These are phyloP conservation scores for Synanthedon tipuliformis DNA, from an alignment of 2,888 invertebrate species.

Conservation along the genomic window DNA sequence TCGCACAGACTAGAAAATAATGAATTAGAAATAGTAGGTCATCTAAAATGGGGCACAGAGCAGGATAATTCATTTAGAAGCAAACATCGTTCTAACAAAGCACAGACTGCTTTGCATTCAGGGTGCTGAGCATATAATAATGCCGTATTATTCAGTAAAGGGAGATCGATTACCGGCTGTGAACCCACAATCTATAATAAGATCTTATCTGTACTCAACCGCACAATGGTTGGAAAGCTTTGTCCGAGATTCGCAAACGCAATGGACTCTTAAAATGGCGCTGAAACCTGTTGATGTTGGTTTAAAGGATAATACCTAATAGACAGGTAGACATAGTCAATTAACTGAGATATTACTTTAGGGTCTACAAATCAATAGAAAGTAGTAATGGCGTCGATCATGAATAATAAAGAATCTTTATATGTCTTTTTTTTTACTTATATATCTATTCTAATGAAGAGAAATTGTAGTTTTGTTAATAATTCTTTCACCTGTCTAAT, in stretches of 20 bases:
- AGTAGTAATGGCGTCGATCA: too few species aligned
- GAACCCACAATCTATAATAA: conserved; percentile 36
- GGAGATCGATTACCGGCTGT: conserved; percentile 23
- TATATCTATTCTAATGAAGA: too few species aligned
- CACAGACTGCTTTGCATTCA: neutral
- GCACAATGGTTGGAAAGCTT: conserved; percentile 23
- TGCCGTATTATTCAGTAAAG: conserved; percentile 4
- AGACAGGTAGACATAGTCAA: too few species aligned
- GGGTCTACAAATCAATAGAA: too few species aligned
- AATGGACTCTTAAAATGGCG: neutral
- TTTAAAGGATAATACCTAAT: too few species aligned
- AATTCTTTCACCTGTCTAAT: too few species aligned
- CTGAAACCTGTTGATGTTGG: neutral
- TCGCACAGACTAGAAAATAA: neutral
- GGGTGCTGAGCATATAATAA: neutral
- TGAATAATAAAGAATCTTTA: too few species aligned
- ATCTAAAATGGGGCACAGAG: neutral
- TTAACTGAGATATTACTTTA: too few species aligned
- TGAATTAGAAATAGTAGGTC: neutral
- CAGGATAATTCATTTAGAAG: neutral
- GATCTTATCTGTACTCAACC: conserved; percentile 33
- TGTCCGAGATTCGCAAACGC: conserved; percentile 16
- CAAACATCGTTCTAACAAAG: neutral
- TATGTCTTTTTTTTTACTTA: too few species aligned
- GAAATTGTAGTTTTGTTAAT: too few species aligned